Evolutionary conservation across 1,140 invertebrate species (phyloP).

Genomic region (Lucilia sericata): DNA sequence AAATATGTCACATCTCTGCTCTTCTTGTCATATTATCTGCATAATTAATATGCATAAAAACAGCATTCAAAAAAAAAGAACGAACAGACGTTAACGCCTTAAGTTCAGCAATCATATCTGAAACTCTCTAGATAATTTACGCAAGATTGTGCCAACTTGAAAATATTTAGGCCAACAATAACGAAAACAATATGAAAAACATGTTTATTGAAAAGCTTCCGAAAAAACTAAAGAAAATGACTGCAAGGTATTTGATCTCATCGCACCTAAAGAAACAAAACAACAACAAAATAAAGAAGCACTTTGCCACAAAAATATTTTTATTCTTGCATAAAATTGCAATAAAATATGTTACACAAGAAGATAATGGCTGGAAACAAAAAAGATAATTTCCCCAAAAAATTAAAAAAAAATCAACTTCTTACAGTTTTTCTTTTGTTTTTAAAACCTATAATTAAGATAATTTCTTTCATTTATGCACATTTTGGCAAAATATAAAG

Average conservation of each 20-base stretch:
- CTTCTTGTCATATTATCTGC: background rate
- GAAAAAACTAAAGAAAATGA: background rate
- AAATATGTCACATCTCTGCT: no score
- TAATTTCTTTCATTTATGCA: constrained; percentile 42
- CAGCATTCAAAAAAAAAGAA: background rate
- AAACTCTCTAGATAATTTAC: background rate
- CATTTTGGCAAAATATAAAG: constrained; percentile 1
- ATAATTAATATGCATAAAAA: constrained; percentile 22
- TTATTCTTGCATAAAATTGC: constrained; percentile 32
- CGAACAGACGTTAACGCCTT: constrained; percentile 38
- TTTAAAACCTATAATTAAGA: constrained; percentile 35
- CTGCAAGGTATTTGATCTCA: background rate
- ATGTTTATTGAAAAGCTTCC: constrained; percentile 8
- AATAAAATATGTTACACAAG: background rate
- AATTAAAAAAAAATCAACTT: constrained; percentile 26
- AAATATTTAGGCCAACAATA: constrained; percentile 28
- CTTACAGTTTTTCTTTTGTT: background rate
- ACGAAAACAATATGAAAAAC: background rate
- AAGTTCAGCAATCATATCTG: constrained; percentile 18
- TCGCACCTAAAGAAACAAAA: background rate
- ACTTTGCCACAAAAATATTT: background rate
- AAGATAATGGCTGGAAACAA: background rate
- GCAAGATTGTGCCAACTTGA: constrained; percentile 6
- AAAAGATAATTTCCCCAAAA: background rate
- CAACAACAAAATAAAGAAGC: constrained; percentile 10